Evolutionary conservation across 30 jellyfish, hydroid and myxozoan genomes (phyloP).

Genomic region (Chrysaora quinquecirrha): DNA sequence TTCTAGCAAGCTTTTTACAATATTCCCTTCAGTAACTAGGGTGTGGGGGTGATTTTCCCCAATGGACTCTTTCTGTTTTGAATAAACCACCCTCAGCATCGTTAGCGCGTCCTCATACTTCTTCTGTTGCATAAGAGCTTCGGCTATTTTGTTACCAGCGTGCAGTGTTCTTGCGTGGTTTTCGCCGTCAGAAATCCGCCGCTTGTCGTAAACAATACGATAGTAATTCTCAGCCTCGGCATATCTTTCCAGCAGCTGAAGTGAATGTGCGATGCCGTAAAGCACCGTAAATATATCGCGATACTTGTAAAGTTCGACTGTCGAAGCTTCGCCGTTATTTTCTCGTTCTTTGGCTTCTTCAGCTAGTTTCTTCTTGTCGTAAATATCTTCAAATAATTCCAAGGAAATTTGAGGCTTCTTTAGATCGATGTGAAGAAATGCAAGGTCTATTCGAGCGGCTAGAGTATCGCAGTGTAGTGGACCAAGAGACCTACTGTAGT

Average conservation of each 20-base stretch:
- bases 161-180: slow-evolving; percentile 49
- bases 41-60: slow-evolving; percentile 52
- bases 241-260: slow-evolving; percentile 31
- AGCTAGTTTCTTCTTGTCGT: slow-evolving; percentile 11
- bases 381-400: slow-evolving; percentile 40
- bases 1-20: background rate
- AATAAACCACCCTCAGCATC: slow-evolving; percentile 15
- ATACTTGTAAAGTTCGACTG: slow-evolving; percentile 28
- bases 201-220: slow-evolving; percentile 21
- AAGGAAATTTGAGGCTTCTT: slow-evolving; percentile 29
- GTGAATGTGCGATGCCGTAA: slow-evolving; percentile 59
- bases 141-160: slow-evolving; percentile 57
- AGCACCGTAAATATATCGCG: slow-evolving; percentile 38
- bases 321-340: no score
- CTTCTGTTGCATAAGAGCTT: slow-evolving; percentile 5
- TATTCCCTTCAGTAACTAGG: slow-evolving; percentile 3
- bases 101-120: slow-evolving; percentile 5
- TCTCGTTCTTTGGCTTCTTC: background rate
- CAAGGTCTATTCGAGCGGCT: slow-evolving; percentile 45
- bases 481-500: background rate
- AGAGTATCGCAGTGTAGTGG: slow-evolving; percentile 32
- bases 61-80: slow-evolving; percentile 15
- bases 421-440: slow-evolving; percentile 36
- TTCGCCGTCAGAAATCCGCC: slow-evolving; percentile 41
- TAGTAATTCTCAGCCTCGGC: slow-evolving; percentile 42